These are phyloP conservation scores for Piaya cayana DNA, from an alignment of 2,113 vertebrate genomes.

Conservation along the genomic window DNA sequence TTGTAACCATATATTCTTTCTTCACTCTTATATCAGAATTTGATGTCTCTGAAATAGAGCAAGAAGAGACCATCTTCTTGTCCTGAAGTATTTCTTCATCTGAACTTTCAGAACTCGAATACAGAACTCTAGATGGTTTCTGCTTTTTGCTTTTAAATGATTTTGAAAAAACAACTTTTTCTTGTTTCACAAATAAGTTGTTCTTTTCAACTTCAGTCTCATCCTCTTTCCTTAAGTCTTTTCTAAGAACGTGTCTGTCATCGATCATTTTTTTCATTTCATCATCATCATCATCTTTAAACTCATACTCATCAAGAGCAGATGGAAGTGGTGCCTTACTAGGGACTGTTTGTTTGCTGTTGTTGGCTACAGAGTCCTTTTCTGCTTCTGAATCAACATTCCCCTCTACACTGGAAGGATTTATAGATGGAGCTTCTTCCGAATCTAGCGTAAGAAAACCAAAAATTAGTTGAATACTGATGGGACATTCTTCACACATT, in stretches of 20 bases:
- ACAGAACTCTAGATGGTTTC: constrained; percentile 84
- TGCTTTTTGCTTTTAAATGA: constrained; percentile 89
- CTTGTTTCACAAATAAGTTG: constrained; percentile 84
- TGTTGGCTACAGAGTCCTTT: constrained; percentile 83
- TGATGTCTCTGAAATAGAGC: constrained; percentile 84
- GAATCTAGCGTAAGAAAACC: constrained; percentile 82
- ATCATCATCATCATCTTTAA: constrained; percentile 90
- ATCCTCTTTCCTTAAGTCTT: constrained; percentile 87
- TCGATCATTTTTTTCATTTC: constrained; percentile 91
- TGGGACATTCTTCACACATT: not conserved
- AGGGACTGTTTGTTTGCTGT: constrained; percentile 80
- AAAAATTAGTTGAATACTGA: not conserved
- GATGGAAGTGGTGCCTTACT: constrained; percentile 82
- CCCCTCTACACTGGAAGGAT: constrained; percentile 94
- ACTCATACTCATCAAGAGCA: constrained; percentile 95
- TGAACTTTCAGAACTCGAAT: constrained; percentile 94
- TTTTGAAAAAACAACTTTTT: constrained; percentile 82
- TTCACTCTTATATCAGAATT: constrained; percentile 83
- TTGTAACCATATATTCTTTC: constrained; percentile 82
- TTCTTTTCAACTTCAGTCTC: constrained; percentile 86
- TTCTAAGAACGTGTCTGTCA: constrained; percentile 88
- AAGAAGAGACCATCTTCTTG: constrained; percentile 82
- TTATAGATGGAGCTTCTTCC: constrained; percentile 91
- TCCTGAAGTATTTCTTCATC: constrained; percentile 86
- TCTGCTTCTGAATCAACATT: constrained; percentile 94